Evolutionary conservation across 2,797 vertebrate species (phyloP), one percentile per base, ranked within the genome.

Genomic region (Poeciliopsis infans): DNA sequence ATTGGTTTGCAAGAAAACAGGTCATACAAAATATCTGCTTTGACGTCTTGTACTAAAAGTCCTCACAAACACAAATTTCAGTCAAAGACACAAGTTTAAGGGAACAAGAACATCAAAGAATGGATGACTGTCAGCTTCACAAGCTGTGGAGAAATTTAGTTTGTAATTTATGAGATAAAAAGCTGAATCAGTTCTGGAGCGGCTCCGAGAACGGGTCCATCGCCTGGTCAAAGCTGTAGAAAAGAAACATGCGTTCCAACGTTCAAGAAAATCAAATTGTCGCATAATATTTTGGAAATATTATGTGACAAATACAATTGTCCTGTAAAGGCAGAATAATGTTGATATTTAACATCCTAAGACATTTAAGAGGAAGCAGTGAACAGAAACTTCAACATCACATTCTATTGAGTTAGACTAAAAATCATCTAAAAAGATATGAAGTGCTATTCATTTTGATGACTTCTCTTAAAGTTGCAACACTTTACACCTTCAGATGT

Each of bases 81-180:
- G 64, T 41, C 36, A 41, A 45, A 70, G 23, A 70, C 16, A 7
- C 28, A n/a, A 28, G 41, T 2, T 45, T 15, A n/a, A n/a, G 23
- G 20, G 23, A 41, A 45, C 23, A n/a, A 69, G 6, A 70, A 70
- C 41, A 70, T 0, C 1, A 23, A 25, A 25, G 51, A n/a, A 16
- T n/a, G 41, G 68, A 71, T 7, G 41, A 0, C 25, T 18, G 39
- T 45, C 68, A 16, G 68, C 68, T 46, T 53, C 68, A 71, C 43
- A 71, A 46, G 68, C 68, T 71, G 68, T 46, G 12, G 68, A 31
- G 23, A 71, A 71, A 68, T 41, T 16, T 45, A 16, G 68, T 46
- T 71, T 28, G n/a, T 1, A 23, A 28, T 45, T 71, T 8, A 71
- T 31, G 7, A n/a, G 13, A 46, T n/a, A 16, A 43, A 70, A 70